Evolutionary conservation across 2,797 vertebrate species (phyloP), one percentile per base, ranked within the genome.

Genomic region (Naso thynnoides): DNA sequence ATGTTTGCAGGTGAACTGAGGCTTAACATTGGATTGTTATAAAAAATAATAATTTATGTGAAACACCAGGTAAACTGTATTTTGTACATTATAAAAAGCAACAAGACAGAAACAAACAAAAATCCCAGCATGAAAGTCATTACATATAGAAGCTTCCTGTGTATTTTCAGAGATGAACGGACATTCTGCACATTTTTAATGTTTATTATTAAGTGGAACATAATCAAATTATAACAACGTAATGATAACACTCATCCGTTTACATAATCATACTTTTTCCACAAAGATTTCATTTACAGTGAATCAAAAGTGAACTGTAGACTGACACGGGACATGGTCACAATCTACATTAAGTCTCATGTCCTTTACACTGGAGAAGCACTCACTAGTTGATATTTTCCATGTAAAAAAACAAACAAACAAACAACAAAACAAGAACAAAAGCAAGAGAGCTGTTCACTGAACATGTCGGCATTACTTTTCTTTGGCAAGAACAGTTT

Each of bases 201-300:
- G 88, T 94, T 95, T 94, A 94, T 94, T 95, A 94, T 91, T 95
- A 92, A 91, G 83, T 88, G 83, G 75, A 95, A 94, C 88, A 86
- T 85, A 93, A 92, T 87, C 87, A 90, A 88, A 90, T 91, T 87
- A 89, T 82, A 79, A 90, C 82, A 92, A 92, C 87, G 88, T 87
- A 94, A 88, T 88, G 89, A 91, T 91, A 90, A 91, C 93, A 94
- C 87, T 87, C 79, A 84, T 87, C 86, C 89, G 86, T 90, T 91
- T 89, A 90, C 84, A 91, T 87, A 86, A 89, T 86, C 74, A 76
- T 76, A 88, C 81, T 66, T 78, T 83, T 85, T 82, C 87, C 89
- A 93, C 91, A 91, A 92, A 89, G 87, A 85, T 88, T 87, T 82
- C 82, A 70, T 83, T 90, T 87, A 93, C 88, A 93, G 82, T 86